Percentiles rank a stretch among this genome's conserved stretches.
Evolutionary conservation across 2,888 invertebrate species (phyloP).

Genomic region (Heliconius aoede): DNA sequence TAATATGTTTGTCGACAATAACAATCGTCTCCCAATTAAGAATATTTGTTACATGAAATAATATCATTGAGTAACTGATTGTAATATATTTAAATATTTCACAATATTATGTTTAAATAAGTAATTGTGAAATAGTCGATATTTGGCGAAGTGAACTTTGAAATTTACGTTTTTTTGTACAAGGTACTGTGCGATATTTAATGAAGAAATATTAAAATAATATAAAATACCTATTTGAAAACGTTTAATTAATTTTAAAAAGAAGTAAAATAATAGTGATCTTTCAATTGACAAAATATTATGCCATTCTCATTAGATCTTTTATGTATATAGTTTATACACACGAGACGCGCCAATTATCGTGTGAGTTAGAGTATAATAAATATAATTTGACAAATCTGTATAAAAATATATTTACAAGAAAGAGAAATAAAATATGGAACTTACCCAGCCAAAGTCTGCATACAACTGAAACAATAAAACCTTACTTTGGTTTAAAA

Average conservation of each 20-base stretch:
- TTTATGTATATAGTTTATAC: neutral
- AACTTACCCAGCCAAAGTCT: conserved; percentile 17
- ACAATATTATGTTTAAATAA: neutral
- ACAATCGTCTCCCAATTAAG: neutral
- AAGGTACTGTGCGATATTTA: neutral
- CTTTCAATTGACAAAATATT: neutral
- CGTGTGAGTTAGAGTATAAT: neutral
- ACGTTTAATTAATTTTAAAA: neutral
- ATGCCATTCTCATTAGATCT: neutral
- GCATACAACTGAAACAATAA: conserved; percentile 12
- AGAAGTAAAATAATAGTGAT: neutral
- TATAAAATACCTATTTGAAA: neutral
- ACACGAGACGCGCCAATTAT: neutral
- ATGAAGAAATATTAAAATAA: neutral
- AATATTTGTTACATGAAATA: neutral
- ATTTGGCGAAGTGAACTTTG: neutral
- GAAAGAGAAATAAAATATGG: neutral
- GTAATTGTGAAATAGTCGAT: conserved; percentile 3
- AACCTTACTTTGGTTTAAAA: conserved; percentile 1
- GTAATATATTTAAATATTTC: neutral
- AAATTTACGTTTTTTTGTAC: neutral
- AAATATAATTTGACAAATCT: neutral
- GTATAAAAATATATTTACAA: neutral
- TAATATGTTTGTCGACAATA: neutral
- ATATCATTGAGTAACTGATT: neutral